Percentiles rank a stretch among this genome's conserved stretches.
These are phyloP conservation scores for Danio choprae DNA, from an alignment of 2,797 vertebrate genomes.

Conservation along the genomic window DNA sequence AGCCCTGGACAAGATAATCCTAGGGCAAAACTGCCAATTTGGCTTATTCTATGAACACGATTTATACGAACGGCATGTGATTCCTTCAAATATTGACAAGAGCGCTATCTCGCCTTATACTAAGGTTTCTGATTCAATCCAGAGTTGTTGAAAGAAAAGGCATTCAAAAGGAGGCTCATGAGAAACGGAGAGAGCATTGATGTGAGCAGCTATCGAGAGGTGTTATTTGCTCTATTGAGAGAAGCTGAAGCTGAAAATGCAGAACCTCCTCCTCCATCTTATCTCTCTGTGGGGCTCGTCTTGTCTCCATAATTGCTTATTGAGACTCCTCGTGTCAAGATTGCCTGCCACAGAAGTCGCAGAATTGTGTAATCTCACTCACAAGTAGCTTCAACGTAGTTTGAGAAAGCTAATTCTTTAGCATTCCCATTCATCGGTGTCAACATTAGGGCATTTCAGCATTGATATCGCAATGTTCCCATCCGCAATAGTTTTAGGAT, in stretches of 20 bases:
- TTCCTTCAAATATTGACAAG: slow-evolving; percentile 22
- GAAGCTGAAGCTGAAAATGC: slow-evolving; percentile 7
- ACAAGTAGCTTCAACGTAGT: background rate
- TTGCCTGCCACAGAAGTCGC: slow-evolving; percentile 6
- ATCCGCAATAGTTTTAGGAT: too few species aligned
- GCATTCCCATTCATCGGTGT: background rate
- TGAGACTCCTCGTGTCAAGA: slow-evolving; percentile 16
- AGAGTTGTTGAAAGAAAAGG: slow-evolving; percentile 53
- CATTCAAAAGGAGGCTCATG: background rate
- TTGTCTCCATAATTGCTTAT: slow-evolving; percentile 61
- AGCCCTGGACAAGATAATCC: slow-evolving; percentile 1
- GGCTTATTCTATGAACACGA: slow-evolving; percentile 17
- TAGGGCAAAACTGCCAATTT: slow-evolving; percentile 14
- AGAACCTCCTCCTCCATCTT: slow-evolving; percentile 17
- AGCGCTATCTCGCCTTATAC: background rate
- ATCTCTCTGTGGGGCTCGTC: slow-evolving; percentile 10
- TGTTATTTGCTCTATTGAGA: slow-evolving; percentile 16
- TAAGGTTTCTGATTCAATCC: slow-evolving; percentile 32
- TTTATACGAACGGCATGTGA: background rate
- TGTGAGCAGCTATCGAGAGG: slow-evolving; percentile 24
- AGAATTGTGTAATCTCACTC: background rate
- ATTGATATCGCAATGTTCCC: too few species aligned
- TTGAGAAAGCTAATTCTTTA: background rate
- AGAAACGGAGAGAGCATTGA: background rate
- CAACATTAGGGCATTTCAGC: too few species aligned